These are phyloP conservation scores for Xiphorhynchus elegans DNA, from an alignment of 2,113 vertebrate species.

Conservation along the genomic window DNA sequence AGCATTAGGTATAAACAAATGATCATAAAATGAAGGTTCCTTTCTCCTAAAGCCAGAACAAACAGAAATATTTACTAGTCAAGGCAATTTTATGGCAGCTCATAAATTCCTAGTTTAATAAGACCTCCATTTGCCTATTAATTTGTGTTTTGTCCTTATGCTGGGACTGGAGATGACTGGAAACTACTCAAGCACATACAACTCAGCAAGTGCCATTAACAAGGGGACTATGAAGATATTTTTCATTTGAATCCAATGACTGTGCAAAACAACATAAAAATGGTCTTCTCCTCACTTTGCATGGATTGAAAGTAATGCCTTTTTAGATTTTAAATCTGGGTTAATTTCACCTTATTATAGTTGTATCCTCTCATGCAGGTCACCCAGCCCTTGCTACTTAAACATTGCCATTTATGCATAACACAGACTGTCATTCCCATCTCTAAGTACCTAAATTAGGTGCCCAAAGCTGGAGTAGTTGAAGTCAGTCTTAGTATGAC, in stretches of 20 bases:
- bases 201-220: background rate
- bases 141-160: background rate
- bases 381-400: background rate
- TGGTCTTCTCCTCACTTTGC: background rate
- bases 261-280: background rate
- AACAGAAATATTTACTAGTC: background rate
- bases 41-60: background rate
- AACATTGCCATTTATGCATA: accelerated
- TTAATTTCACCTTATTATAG: background rate
- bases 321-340: background rate
- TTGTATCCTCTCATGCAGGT: accelerated
- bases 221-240: background rate
- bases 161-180: background rate
- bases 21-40: background rate
- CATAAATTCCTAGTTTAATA: background rate
- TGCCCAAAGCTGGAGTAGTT: background rate
- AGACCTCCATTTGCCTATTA: background rate
- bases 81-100: background rate
- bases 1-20: background rate
- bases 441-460: background rate
- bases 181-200: background rate
- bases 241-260: background rate
- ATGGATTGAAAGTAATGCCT: background rate
- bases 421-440: background rate
- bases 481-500: background rate